These are phyloP conservation scores for Nemotelus pantherinus DNA, from an alignment of 2,888 invertebrate species.

Conservation along the genomic window DNA sequence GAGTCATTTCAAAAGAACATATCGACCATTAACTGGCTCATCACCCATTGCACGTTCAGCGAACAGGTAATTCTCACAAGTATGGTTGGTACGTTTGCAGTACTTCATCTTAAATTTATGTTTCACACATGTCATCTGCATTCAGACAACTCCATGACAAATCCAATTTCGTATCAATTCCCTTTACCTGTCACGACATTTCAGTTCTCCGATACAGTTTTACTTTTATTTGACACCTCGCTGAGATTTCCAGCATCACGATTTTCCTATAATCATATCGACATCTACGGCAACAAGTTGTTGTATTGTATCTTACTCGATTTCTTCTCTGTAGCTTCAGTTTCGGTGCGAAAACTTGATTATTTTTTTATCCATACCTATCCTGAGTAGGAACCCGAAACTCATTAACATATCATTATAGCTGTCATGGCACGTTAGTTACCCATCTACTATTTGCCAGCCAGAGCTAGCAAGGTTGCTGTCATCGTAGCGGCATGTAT, in stretches of 20 bases:
- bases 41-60: too few relatives aligned
- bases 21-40: too few relatives aligned
- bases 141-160: background rate
- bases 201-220: background rate
- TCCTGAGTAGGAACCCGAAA: conserved; percentile 7
- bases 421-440: conserved; percentile 31
- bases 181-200: background rate
- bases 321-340: background rate
- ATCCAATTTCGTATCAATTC: conserved; percentile 12
- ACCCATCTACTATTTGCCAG: background rate
- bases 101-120: too few relatives aligned
- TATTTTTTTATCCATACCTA: conserved; percentile 22
- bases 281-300: conserved; percentile 1
- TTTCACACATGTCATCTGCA: background rate
- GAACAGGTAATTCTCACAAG: too few relatives aligned
- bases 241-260: too few relatives aligned
- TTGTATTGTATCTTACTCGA: conserved; percentile 21
- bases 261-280: too few relatives aligned
- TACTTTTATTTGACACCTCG: background rate
- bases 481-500: background rate
- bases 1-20: too few relatives aligned
- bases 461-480: too few relatives aligned
- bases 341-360: conserved; percentile 18
- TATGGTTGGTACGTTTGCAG: too few relatives aligned
- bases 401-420: conserved; percentile 48